Percentiles rank a stretch among this genome's conserved stretches.
These are phyloP conservation scores for Lutra lutra DNA, from an alignment of 2,797 vertebrate genomes.

Conservation along the genomic window DNA sequence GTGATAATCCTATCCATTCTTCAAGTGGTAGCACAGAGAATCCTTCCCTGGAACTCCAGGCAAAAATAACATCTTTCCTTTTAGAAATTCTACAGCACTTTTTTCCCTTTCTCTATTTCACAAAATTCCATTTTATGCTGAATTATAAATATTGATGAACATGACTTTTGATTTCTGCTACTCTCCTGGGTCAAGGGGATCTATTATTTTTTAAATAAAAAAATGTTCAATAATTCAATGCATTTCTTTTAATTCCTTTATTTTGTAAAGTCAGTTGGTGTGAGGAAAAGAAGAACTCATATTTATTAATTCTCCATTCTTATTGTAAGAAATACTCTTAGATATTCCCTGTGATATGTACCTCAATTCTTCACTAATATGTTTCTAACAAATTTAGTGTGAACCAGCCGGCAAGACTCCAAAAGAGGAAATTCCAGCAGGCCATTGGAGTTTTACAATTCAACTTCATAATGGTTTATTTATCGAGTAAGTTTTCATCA, in stretches of 20 bases:
- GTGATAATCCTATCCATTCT: background rate
- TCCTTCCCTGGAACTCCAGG: background rate
- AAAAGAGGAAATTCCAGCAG: background rate
- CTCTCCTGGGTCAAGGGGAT: background rate
- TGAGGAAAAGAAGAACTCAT: background rate
- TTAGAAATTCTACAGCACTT: background rate
- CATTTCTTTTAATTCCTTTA: background rate
- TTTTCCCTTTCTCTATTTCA: background rate
- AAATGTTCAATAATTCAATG: background rate
- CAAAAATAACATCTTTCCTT: background rate
- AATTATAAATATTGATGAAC: background rate
- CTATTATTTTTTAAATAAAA: background rate
- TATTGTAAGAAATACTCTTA: background rate
- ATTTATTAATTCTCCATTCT: background rate
- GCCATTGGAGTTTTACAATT: background rate
- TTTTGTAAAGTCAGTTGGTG: background rate
- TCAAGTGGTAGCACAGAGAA: background rate
- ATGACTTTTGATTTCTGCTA: background rate
- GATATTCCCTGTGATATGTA: background rate
- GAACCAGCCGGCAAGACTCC: background rate
- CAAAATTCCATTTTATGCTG: background rate
- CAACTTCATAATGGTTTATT: constrained; percentile 48
- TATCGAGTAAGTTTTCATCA: constrained; percentile 57
- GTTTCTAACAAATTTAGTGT: background rate
- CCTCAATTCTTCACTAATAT: background rate